Conservation (phyloP, 2,113 vertebrate species). For the Tringa solitaria region DNA sequence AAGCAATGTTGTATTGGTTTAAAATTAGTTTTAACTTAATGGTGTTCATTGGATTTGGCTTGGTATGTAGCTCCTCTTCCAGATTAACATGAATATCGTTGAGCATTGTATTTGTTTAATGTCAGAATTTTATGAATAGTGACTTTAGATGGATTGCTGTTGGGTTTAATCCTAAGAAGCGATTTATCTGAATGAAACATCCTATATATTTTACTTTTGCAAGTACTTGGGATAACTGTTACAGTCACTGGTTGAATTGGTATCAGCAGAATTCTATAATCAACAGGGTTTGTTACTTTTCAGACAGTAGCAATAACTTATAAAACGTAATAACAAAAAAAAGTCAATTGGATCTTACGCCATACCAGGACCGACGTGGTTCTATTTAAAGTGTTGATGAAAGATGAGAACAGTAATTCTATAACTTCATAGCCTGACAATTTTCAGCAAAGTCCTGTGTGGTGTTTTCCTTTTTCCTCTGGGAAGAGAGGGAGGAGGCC, state of each 20-base stretch:
- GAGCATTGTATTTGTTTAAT: not conserved
- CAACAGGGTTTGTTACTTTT: not conserved
- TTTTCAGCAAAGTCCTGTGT: not conserved
- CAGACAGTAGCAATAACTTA: not conserved
- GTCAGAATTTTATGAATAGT: not conserved
- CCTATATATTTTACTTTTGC: not conserved
- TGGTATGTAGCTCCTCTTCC: not conserved
- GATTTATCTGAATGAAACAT: not conserved
- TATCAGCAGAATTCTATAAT: not conserved
- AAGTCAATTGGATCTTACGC: not conserved
- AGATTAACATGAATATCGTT: not conserved
- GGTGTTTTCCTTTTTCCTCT: not conserved
- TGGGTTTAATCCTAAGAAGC: not conserved
- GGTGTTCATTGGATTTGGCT: not conserved
- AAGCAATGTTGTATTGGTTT: not conserved
- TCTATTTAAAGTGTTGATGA: not conserved
- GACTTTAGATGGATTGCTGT: not conserved
- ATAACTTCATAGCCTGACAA: not conserved
- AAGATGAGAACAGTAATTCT: not conserved
- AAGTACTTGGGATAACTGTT: not conserved
- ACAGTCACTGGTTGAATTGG: not conserved
- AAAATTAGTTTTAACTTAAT: not conserved
- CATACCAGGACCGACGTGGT: not conserved
- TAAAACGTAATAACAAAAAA: not conserved
- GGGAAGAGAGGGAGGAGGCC: not conserved